phyloP scores from a whole-genome alignment of 2,797 vertebrate species.

The Thripadectes ignobilis region DNA sequence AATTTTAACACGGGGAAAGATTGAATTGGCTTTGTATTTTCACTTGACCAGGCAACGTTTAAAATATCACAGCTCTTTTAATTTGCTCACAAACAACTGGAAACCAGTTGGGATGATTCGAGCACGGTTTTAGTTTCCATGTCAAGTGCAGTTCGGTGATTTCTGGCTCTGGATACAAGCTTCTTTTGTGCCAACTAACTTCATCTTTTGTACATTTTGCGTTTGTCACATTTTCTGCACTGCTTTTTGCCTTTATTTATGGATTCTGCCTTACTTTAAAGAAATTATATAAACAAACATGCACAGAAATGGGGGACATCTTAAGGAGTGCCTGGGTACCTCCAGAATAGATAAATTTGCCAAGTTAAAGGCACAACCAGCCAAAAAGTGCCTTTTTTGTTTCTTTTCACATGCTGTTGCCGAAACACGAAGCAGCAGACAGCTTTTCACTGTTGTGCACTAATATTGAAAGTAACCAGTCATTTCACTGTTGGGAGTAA shows the following conservation, averaged over 20 bases:
- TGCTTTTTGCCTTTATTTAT: conserved; percentile 72
- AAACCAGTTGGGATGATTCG: conserved; percentile 36
- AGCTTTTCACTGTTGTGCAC: conserved; percentile 42
- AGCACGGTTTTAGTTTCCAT: conserved; percentile 37
- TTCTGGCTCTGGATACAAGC: conserved; percentile 54
- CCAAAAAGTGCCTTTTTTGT: conserved; percentile 77
- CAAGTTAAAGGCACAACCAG: conserved; percentile 73
- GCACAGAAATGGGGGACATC: conserved; percentile 68
- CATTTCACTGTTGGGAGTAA: conserved; percentile 22
- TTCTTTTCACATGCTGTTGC: conserved; percentile 48
- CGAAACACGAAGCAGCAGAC: conserved; percentile 18
- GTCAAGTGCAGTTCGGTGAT: conserved; percentile 46
- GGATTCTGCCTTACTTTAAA: conserved; percentile 80
- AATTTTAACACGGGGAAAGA: conserved; percentile 44
- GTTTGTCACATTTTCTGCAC: conserved; percentile 48
- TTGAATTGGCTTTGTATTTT: conserved; percentile 57
- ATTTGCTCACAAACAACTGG: conserved; percentile 53
- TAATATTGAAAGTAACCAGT: conserved; percentile 39
- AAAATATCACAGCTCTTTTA: conserved; percentile 40
- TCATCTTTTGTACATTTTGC: conserved; percentile 57
- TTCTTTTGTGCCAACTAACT: conserved; percentile 70
- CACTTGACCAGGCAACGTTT: conserved; percentile 55
- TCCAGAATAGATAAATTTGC: conserved; percentile 67
- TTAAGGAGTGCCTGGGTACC: conserved; percentile 69
- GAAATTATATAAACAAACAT: conserved; percentile 14